Base-by-base conservation (phyloP, 2,113 vertebrate species). In the Monopterus albus region DNA sequence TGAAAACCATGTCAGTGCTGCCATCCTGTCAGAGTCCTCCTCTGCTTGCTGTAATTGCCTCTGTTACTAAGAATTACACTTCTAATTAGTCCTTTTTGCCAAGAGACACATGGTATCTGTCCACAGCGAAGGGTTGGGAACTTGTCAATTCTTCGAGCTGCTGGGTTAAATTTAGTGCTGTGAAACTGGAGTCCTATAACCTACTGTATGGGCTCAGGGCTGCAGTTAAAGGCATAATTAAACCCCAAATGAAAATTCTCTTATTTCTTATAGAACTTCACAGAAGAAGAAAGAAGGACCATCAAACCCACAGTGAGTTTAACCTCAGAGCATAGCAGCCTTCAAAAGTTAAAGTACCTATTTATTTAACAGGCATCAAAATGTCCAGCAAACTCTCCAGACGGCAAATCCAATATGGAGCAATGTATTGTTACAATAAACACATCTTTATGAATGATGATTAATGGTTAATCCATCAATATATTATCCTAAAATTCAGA, bases 111-210 rank as follows among this genome's bases (percentile, higher is more conserved):
- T 38, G 40, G 53, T 35, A 35, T 58, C 59, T 55, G 26, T 59
- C 65, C 39, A 50, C 73, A 73, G 68, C 17, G 4, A 60, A 75
- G 55, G 23, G 42, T 61, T 61, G 57, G 18, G 69, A 83, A 82
- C 59, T 49, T 84, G 76, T 46, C 79, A 81, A 33, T 83, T 85
- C 60, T 63, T n/a, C 10, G 58, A 81, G 72, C 64, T 33, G 46
- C 72, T 65, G 26, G 57, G 72, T 86, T 92, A 91, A 91, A 91
- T 87, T 82, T 92, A 89, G 90, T 49, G 14, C 53, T 51, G 29
- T 89, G 91, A 89, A 91, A 92, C 60, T 63, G 53, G 86, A 92
- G 72, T 86, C 83, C 69, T 29, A 6, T 89, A 86, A 91, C 83
- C 75, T 87, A n/a, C n/a, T n/a, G n/a, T n/a, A 71, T 84, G 73